These are phyloP conservation scores for Nothobranchius kuhntae DNA, from an alignment of 2,113 vertebrate genomes.

Conservation along the genomic window DNA sequence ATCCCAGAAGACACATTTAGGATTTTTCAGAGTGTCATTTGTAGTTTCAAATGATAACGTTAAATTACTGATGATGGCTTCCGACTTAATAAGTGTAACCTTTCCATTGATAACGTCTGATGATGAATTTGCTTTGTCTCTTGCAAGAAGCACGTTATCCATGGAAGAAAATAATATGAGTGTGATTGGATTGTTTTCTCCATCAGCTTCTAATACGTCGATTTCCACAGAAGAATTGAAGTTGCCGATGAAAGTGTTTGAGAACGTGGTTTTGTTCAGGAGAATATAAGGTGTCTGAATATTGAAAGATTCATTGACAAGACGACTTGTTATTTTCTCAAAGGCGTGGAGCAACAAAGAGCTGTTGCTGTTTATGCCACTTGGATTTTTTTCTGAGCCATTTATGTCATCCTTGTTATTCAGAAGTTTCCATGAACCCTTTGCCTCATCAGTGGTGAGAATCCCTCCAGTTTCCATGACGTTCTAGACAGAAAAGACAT, in stretches of 20 bases:
- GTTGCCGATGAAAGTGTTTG: constrained; percentile 13
- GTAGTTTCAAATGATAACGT: constrained; percentile 75
- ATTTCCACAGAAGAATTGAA: constrained; percentile 51
- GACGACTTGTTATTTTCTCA: background rate
- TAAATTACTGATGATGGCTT: constrained; percentile 46
- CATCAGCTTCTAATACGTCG: constrained; percentile 27
- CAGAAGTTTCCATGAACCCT: background rate
- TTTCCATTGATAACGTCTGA: constrained; percentile 70
- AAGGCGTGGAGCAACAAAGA: constrained; percentile 30
- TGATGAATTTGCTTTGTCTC: constrained; percentile 1
- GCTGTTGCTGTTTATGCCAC: background rate
- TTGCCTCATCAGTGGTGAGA: constrained; percentile 20
- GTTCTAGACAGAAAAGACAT: constrained; percentile 35
- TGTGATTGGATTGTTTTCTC: constrained; percentile 14
- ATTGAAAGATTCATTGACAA: constrained; percentile 9
- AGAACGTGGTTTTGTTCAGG: constrained; percentile 51
- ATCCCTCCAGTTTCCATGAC: constrained; percentile 33
- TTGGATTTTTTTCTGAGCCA: background rate
- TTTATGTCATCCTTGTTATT: background rate
- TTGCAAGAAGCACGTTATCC: constrained; percentile 69
- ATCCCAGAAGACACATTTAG: constrained; percentile 84
- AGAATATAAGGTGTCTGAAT: constrained; percentile 19
- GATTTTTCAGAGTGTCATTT: constrained; percentile 45
- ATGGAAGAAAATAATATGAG: constrained; percentile 57
- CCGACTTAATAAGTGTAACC: constrained; percentile 74